Base-by-base conservation (phyloP, 2,888 invertebrate genomes). In the Drosophila setosimentum region DNA sequence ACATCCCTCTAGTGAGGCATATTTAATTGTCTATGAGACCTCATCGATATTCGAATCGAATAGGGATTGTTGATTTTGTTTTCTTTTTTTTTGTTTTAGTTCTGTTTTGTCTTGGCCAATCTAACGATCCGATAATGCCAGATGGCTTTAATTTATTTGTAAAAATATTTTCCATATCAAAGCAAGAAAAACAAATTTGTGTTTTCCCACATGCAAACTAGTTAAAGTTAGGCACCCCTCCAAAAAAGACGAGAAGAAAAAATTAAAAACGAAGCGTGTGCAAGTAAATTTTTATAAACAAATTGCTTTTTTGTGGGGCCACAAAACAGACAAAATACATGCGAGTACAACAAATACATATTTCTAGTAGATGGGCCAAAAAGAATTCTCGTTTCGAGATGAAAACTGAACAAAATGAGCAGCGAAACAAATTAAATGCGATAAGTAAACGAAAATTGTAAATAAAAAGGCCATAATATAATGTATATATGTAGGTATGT, bases 111-210 rank as follows among this genome's bases (percentile, higher is more conserved):
- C 45, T 69, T 54, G 42, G 55, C 66, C 40, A 33, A 61, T 16
- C 37, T 27, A 70, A 75, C 65, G 85, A 82, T 71, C 71, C 82
- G 89, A 69, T 87, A 87, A 78, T 83, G 81, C 85, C 85, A 85
- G 91, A 85, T 85, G 85, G 85, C 85, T 83, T 90, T 90, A 90
- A 85, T 85, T 85, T 85, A 89, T 85, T 90, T 90, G 85, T 89
- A 76, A 83, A 89, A 89, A 87, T 89, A 89, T 85, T 85, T 85
- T 76, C 84, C 72, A 85, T 89, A 90, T 85, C 91, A 90, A 89
- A 90, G 91, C 71, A 83, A 71, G 68, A 69, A 73, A 87, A 89
- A 85, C 74, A 76, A 78, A 72, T 73, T 73, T 81, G 51, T 81
- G 65, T 71, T 80, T 79, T 79, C 21, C 70, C 80, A 78, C 73